Base-by-base conservation (phyloP, 2,888 invertebrate species). In the Eucriotettix oculatus region DNA sequence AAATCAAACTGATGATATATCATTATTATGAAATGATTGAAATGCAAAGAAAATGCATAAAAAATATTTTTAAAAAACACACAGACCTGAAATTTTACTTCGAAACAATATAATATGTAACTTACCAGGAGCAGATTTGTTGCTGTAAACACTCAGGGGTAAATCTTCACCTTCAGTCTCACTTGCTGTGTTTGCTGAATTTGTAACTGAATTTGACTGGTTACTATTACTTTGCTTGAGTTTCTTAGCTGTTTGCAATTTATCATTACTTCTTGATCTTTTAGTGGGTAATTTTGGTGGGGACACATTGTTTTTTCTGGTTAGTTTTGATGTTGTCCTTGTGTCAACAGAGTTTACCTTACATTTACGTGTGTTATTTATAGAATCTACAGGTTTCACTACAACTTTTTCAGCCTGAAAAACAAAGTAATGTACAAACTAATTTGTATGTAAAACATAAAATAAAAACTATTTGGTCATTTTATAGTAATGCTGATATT, bases 81-180 rank as follows among this genome's bases (percentile, higher is more conserved):
- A 2, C 29, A 29, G 3, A 29, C 29, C 2, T 29, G 29, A 29
- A 29, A 29, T 7, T 5, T 29, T 29, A 29, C 7, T 29, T 29
- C 7, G 2, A 29, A 29, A 29, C 29, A 29, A 29, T 29, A 5
- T 7, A 29, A 5, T 29, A 29, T 29, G 29, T 5, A n/a, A 61
- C 61, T 54, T 43, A 61, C 61, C 54, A 17, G 40, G 48, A 40
- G 14, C 54, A 41, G 16, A 43, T 54, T 42, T 60, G 43, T 58
- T 57, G 44, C 56, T 56, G 29, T 60, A 60, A 10, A 60, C 44
- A 53, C 62, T 64, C n/a, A 64, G 58, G 7, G 63, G 63, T 9
- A 64, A 12, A 41, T 64, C 63, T 42, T 64, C 63, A 11, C 62
- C 60, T 57, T 64, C 63, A n/a, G 52, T 61, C n/a, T 48, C 55